phyloP scores from a whole-genome alignment of 2,888 invertebrate genomes.

The Epistrophe eligans region DNA sequence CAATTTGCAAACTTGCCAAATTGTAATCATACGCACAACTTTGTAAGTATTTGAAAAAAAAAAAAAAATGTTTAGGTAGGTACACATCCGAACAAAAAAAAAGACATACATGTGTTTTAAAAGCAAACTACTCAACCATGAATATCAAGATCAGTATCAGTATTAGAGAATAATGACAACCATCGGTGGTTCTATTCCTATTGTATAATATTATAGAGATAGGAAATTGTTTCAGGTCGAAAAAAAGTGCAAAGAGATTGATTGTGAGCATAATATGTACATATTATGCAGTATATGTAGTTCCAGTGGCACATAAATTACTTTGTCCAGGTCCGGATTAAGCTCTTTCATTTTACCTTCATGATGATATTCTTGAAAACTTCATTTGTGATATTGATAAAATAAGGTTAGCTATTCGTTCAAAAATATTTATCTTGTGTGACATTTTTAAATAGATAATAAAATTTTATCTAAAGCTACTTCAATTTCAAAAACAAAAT shows the following conservation, averaged over 20 bases:
- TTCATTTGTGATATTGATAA: neutral
- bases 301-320: slow-evolving; percentile 7
- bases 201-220: slow-evolving; percentile 15
- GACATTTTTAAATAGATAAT: too few relatives aligned
- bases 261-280: slow-evolving; percentile 4
- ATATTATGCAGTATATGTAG: neutral
- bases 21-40: slow-evolving; percentile 47
- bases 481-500: too few relatives aligned
- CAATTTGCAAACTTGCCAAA: slow-evolving; percentile 59
- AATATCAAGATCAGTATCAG: slow-evolving; percentile 70
- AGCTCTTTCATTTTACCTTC: neutral
- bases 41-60: slow-evolving; percentile 1
- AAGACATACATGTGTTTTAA: neutral
- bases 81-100: neutral
- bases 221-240: slow-evolving; percentile 10
- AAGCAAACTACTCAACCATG: slow-evolving; percentile 66
- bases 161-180: neutral
- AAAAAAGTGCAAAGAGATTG: neutral
- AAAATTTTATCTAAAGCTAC: too few relatives aligned
- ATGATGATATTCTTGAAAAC: neutral
- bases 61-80: neutral
- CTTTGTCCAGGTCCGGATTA: neutral
- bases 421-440: too few relatives aligned
- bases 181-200: slow-evolving; percentile 9
- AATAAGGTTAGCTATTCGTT: too few relatives aligned